Conservation (phyloP, 2,888 invertebrate species). For the Limnephilus rhombicus region DNA sequence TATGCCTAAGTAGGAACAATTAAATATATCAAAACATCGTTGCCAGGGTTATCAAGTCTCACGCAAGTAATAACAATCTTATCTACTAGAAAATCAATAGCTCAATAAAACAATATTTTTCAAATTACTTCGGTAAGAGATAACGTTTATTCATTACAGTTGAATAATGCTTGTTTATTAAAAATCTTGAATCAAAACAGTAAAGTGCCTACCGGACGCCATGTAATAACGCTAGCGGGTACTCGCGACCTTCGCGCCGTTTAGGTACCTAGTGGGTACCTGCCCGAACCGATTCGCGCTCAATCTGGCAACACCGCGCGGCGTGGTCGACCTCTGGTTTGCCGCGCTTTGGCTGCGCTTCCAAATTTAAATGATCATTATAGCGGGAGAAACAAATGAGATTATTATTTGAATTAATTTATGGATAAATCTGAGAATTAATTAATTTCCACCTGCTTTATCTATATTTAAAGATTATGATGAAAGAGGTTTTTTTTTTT, state of each 20-base stretch:
- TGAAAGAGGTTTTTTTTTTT: not conserved
- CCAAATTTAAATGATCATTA: not conserved
- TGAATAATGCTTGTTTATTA: not conserved
- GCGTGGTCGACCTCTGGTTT: not conserved
- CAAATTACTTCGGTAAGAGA: not conserved
- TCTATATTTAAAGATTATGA: not conserved
- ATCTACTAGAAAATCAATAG: not conserved
- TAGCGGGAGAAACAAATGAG: not conserved
- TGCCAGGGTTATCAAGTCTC: not conserved
- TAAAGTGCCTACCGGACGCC: conserved; percentile 21
- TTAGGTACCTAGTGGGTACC: not conserved
- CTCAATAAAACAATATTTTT: not conserved
- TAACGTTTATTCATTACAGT: not conserved
- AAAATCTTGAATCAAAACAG: conserved; percentile 12
- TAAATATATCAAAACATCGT: not conserved
- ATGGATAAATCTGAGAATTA: not conserved
- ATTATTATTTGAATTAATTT: not conserved
- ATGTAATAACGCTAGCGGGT: not conserved
- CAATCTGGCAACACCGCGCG: conserved; percentile 38
- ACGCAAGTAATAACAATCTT: not conserved
- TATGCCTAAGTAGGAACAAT: not conserved
- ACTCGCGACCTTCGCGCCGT: conserved; percentile 35
- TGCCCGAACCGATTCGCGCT: conserved; percentile 8
- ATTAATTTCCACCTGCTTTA: not conserved
- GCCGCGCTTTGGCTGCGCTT: conserved; percentile 24